A percentile compares a stretch with the other conserved stretches of the same genome.
Evolutionary conservation across 2,113 vertebrate species (phyloP).

Genomic region (Apodemus sylvaticus): DNA sequence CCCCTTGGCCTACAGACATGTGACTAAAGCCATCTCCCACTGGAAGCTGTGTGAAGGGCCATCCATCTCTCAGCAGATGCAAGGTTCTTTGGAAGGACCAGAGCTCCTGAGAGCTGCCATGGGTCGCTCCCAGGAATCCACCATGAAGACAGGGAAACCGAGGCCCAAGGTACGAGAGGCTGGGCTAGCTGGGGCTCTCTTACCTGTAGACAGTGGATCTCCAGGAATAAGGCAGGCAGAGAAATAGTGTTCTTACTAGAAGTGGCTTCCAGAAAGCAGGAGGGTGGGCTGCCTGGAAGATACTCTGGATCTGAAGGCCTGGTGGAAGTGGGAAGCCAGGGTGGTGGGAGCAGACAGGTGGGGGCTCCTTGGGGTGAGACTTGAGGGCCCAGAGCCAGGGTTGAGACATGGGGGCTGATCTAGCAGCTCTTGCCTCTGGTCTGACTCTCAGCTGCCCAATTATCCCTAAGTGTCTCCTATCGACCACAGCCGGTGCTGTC

Average conservation of each 20-base stretch:
- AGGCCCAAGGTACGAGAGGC: accelerated
- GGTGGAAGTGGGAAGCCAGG: not conserved
- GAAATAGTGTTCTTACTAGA: too few relatives aligned
- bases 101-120: too few relatives aligned
- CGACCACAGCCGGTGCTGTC: conserved; percentile 41
- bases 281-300: not conserved
- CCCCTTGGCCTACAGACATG: not conserved
- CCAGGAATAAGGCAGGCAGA: not conserved
- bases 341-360: not conserved
- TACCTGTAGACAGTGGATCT: accelerated
- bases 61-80: too few relatives aligned
- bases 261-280: too few relatives aligned
- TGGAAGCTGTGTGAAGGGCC: not conserved
- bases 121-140: too few relatives aligned
- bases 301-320: accelerated
- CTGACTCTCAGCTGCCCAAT: conserved; percentile 75
- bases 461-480: conserved; percentile 72
- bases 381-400: not conserved
- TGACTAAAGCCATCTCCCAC: not conserved
- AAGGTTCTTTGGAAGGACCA: not conserved
- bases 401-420: not conserved
- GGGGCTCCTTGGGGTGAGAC: accelerated
- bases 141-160: not conserved
- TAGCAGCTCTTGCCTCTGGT: not conserved
- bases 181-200: not conserved